phyloP scores from a whole-genome alignment of 2,113 vertebrate species.

The Sceloporus tristichus region DNA sequence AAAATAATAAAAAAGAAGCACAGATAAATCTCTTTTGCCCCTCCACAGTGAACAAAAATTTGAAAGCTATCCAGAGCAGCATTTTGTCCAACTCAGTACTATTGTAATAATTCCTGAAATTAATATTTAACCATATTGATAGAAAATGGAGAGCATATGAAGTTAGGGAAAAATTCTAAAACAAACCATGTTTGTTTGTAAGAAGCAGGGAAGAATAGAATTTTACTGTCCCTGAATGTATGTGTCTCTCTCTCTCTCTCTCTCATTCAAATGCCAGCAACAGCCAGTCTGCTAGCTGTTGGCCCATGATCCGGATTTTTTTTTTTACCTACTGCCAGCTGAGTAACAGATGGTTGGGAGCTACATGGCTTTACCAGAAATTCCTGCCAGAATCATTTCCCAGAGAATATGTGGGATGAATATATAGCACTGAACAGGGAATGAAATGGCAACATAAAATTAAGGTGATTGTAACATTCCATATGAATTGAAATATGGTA shows the following conservation, averaged over 20 bases:
- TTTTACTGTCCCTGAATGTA: not conserved
- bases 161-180: not conserved
- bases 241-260: slow-evolving; percentile 1
- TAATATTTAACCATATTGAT: not conserved
- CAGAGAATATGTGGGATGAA: slow-evolving; percentile 16
- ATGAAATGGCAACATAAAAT: slow-evolving; percentile 42
- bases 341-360: slow-evolving; percentile 59
- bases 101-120: no score
- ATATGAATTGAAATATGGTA: not conserved
- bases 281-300: slow-evolving; percentile 20
- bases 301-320: slow-evolving; percentile 47
- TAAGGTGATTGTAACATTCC: not conserved
- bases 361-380: slow-evolving; percentile 35
- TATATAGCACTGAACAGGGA: slow-evolving; percentile 34
- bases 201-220: not conserved
- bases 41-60: no score
- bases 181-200: not conserved
- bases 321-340: slow-evolving; percentile 47
- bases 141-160: no score
- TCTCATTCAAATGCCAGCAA: slow-evolving; percentile 4
- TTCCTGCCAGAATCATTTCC: slow-evolving; percentile 66
- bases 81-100: no score
- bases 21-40: no score
- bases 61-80: no score
- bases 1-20: no score